phyloP scores from a whole-genome alignment of 2,113 vertebrate species.

The Chamaea fasciata region DNA sequence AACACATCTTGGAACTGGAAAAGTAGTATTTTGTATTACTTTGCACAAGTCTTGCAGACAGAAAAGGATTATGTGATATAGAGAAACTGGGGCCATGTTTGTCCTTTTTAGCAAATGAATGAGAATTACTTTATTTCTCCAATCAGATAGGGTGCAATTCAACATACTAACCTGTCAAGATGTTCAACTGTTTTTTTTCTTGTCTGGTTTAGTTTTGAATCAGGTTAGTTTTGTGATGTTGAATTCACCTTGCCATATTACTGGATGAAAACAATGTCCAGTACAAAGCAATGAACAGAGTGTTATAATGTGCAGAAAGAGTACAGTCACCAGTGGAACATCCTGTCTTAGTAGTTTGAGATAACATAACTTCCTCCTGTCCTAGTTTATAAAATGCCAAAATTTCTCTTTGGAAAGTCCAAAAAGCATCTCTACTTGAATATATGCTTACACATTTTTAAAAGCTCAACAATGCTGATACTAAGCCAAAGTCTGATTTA shows the following conservation, averaged over 20 bases:
- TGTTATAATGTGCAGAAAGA: background rate
- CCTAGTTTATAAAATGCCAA: background rate
- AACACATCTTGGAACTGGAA: background rate
- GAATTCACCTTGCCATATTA: background rate
- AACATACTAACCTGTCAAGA: background rate
- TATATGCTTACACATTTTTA: background rate
- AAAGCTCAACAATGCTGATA: background rate
- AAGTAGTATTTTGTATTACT: background rate
- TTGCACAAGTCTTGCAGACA: background rate
- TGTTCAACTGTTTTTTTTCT: background rate
- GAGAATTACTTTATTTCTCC: background rate
- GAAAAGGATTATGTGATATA: background rate
- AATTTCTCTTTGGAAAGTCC: background rate
- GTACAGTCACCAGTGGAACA: background rate
- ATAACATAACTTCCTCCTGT: background rate
- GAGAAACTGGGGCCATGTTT: background rate
- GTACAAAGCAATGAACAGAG: background rate
- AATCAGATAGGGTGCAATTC: background rate
- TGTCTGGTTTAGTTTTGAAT: background rate
- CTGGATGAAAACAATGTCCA: background rate
- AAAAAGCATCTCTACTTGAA: background rate
- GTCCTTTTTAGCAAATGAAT: background rate
- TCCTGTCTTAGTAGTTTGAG: background rate
- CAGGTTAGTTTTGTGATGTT: background rate
- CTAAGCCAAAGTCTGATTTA: background rate